Base-by-base conservation (phyloP, 1,140 invertebrate genomes). In the Drosophila jambulina region DNA sequence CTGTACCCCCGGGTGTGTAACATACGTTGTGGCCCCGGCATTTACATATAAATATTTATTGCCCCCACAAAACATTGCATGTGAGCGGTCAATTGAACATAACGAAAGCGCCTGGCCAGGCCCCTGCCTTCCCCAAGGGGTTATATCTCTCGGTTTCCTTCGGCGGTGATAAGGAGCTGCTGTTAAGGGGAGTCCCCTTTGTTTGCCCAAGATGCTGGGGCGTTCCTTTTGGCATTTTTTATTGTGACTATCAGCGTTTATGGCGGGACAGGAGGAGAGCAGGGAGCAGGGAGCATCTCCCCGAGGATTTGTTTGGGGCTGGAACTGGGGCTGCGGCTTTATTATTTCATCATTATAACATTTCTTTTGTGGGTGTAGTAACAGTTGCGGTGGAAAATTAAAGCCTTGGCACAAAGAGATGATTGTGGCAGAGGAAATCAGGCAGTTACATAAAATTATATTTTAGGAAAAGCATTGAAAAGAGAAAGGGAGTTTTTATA, bases 331-430 rank as follows among this genome's bases (percentile, higher is more conserved):
- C 43, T 86, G 78, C 43, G 83, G 84, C 83, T 88, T 83, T 87
- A 87, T 87, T 87, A 87, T 87, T 88, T 85, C 82, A 86, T 82
- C 82, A 86, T 86, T 87, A 87, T 87, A 88, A 83, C 76, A 80
- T 83, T 75, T 80, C 75, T 62, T 71, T 68, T 68, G 40, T 67
- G 40, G 36, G n/a, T 36, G 6, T 10, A 23, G 10, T 23, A 46
- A 56, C 42, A 27, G 19, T 19, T 56, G 27, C 49, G 42, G 27
- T 1, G 21, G 7, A n/a, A 38, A 40, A 42, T 63, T 61, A 64
- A 61, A 40, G 61, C 19, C 5, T 2, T 40, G 10, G 19, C 57
- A n/a, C 4, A 12, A 5, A 4, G 7, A 12, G 3, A 34, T 32
- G 17, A 23, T 60, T n/a, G n/a, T 8, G 4, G 17, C 42, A 6